Evolutionary conservation across 2,797 vertebrate genomes (phyloP).

Genomic region (Hypotaenidia okinawae): DNA sequence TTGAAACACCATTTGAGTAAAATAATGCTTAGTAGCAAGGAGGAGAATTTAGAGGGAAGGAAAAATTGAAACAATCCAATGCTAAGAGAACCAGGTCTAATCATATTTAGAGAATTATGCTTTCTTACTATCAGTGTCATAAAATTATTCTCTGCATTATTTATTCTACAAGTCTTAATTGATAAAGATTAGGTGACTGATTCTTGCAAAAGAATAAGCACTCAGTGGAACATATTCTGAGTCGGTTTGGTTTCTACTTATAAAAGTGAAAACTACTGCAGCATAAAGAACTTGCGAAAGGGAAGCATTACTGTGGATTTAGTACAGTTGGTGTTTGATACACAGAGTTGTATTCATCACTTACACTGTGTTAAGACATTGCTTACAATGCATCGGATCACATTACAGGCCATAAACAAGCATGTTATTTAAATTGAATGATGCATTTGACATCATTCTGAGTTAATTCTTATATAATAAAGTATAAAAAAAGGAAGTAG

Average conservation of each 20-base stretch:
- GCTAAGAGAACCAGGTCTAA: slow-evolving; percentile 58
- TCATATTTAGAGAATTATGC: slow-evolving; percentile 41
- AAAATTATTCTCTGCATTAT: slow-evolving; percentile 46
- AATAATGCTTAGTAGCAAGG: slow-evolving; percentile 61
- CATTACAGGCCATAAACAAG: slow-evolving; percentile 49
- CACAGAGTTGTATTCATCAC: slow-evolving; percentile 60
- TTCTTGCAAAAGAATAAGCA: not conserved
- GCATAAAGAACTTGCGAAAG: slow-evolving; percentile 66
- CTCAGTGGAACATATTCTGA: not conserved
- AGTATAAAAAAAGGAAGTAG: slow-evolving; percentile 37
- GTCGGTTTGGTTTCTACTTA: slow-evolving; percentile 37
- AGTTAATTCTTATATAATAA: slow-evolving; percentile 61
- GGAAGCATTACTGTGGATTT: slow-evolving; percentile 66
- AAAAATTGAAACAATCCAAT: slow-evolving; percentile 44
- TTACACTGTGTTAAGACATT: slow-evolving; percentile 49
- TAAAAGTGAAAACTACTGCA: slow-evolving; percentile 65
- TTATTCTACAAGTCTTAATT: slow-evolving; percentile 33
- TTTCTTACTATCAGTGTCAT: slow-evolving; percentile 41
- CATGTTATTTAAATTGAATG: slow-evolving; percentile 51
- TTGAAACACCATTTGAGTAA: slow-evolving; percentile 71
- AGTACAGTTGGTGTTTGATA: slow-evolving; percentile 59
- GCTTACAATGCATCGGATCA: slow-evolving; percentile 47
- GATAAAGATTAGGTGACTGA: slow-evolving; percentile 40
- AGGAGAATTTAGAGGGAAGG: slow-evolving; percentile 40
- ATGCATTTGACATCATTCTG: slow-evolving; percentile 39